These are phyloP conservation scores for Dichetophora obliterata DNA, from an alignment of 2,888 invertebrate genomes.

Conservation along the genomic window DNA sequence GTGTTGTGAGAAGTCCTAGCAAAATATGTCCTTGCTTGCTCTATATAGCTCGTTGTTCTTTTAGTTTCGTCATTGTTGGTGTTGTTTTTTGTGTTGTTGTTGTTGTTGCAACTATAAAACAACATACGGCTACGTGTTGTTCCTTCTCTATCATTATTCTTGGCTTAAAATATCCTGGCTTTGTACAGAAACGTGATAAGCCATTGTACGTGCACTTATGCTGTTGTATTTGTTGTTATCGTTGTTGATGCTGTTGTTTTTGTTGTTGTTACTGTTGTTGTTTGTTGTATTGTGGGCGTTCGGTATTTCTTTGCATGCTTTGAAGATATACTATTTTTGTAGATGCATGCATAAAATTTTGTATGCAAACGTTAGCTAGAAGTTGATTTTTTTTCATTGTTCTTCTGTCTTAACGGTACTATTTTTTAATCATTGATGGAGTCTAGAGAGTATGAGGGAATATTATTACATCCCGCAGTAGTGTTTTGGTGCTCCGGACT, in stretches of 20 bases:
- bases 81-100: slow-evolving; percentile 9
- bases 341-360: not conserved
- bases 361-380: not conserved
- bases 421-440: no score
- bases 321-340: not conserved
- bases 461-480: no score
- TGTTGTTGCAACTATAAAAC: slow-evolving; percentile 46
- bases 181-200: slow-evolving; percentile 57
- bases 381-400: not conserved
- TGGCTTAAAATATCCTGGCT: slow-evolving; percentile 55
- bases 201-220: slow-evolving; percentile 61
- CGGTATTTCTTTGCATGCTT: not conserved
- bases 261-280: not conserved
- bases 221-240: slow-evolving; percentile 27
- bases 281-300: not conserved
- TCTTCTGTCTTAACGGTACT: no score
- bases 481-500: no score
- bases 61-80: not conserved
- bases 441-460: no score
- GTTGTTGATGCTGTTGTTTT: not conserved
- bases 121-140: slow-evolving; percentile 53
- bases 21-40: slow-evolving; percentile 12
- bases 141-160: slow-evolving; percentile 53
- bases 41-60: slow-evolving; percentile 45
- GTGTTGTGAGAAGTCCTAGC: not conserved